Base-by-base conservation (phyloP, 2,113 vertebrate genomes). In the Trichechus manatus region DNA sequence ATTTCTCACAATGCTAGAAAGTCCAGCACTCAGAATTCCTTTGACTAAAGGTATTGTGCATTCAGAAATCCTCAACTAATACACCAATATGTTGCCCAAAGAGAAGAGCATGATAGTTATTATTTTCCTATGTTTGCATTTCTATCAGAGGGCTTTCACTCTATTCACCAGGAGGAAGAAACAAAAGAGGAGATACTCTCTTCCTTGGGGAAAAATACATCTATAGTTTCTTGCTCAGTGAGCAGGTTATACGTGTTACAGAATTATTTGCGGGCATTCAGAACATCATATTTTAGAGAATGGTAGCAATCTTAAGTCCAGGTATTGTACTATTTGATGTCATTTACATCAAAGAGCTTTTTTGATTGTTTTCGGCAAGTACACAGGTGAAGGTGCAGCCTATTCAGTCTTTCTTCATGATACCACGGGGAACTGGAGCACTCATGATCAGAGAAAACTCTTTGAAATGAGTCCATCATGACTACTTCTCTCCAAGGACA, bases 61-160 rank as follows among this genome's bases (percentile, higher is more conserved):
- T 59, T 96, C 87, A 68, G 72, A 95, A 93, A 80, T 83, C 42
- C 19, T 87, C 53, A 61, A n/a, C 11, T 72, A 66, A 63, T 1
- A 33, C 29, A 13, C 20, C 20, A 4, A 29, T 42, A 19, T 19
- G 3, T 90, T 63, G 27, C 63, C 47, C 77, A 50, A 33, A 39
- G 44, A 20, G 63, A 87, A 91, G 20, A 39, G 0, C 25, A 80
- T 6, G 0, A 3, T 13, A 17, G 75, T 70, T 59, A 15, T 0
- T 87, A 22, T 68, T 83, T 92, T 95, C 25, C 47, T 83, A 53
- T 47, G 3, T 75, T 63, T 74, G 23, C 11, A 68, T 39, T 93
- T 87, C 42, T 3, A 17, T 70, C 14, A 44, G 27, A 29, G 10
- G 33, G 56, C 14, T 66, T 25, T 20, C 53, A 77, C 59, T 96